phyloP scores from a whole-genome alignment of 2,797 vertebrate genomes.

The Rachycentron canadum region DNA sequence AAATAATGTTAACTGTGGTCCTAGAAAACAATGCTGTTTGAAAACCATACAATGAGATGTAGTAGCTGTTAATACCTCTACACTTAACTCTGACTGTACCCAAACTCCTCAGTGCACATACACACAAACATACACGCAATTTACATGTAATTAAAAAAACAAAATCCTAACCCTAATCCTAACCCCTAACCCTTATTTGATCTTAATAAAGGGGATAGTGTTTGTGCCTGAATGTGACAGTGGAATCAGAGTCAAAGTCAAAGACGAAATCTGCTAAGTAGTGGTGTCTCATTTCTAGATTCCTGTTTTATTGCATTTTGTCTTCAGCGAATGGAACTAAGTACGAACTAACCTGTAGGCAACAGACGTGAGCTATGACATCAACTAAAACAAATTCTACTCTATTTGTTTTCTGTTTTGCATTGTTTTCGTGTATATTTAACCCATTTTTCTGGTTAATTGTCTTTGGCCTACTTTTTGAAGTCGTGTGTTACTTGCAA shows the following conservation, averaged over 20 bases:
- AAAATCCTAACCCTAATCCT: no score
- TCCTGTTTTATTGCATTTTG: slow-evolving; percentile 63
- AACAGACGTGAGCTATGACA: slow-evolving; percentile 19
- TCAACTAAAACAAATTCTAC: slow-evolving; percentile 20
- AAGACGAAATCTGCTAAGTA: slow-evolving; percentile 52
- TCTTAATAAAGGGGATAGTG: slow-evolving; percentile 27
- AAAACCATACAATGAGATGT: neutral
- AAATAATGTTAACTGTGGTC: neutral
- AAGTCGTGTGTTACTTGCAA: neutral
- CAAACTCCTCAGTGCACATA: neutral
- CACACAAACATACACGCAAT: neutral
- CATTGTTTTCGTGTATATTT: neutral
- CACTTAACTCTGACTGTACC: neutral
- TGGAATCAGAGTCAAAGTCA: slow-evolving; percentile 2
- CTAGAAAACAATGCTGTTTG: neutral
- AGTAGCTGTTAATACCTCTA: neutral
- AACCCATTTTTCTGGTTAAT: neutral
- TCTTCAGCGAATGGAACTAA: slow-evolving; percentile 5
- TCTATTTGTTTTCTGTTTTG: slow-evolving; percentile 21
- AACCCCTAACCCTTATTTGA: slow-evolving; percentile 15
- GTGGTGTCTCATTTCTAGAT: slow-evolving; percentile 50
- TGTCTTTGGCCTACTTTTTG: neutral
- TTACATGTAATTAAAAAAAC: no score
- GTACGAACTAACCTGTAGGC: slow-evolving; percentile 21
- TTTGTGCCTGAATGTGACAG: slow-evolving; percentile 3